Evolutionary conservation across 2,797 vertebrate species (phyloP).

Genomic region (Spea hammondii): DNA sequence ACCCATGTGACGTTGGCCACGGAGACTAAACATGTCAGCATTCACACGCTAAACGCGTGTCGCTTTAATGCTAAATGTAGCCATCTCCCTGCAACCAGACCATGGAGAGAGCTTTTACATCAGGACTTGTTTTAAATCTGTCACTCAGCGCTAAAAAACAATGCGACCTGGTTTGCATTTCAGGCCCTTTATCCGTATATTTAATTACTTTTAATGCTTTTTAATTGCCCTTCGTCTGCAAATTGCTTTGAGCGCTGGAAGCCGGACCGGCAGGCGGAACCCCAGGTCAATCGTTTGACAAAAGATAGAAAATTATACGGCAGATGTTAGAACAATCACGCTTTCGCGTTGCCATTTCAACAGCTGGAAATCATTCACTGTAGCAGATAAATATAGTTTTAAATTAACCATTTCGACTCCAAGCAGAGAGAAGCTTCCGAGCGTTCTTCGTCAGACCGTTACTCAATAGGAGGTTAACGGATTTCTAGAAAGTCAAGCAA

Average conservation of each 20-base stretch:
- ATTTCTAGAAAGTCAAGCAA: not conserved
- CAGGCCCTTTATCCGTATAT: conserved; percentile 59
- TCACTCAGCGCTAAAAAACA: not conserved
- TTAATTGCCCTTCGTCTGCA: conserved; percentile 60
- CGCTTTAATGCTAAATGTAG: no score
- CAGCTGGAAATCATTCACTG: not conserved
- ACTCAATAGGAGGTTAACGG: not conserved
- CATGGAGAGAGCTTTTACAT: not conserved
- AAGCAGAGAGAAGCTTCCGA: not conserved
- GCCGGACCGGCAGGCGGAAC: conserved; percentile 48
- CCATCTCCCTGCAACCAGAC: no score
- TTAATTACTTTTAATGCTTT: conserved; percentile 64
- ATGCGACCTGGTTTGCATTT: conserved; percentile 54
- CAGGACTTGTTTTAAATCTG: not conserved
- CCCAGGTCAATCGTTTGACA: conserved; percentile 2
- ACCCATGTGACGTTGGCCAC: no score
- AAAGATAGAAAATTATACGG: not conserved
- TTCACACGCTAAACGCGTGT: no score
- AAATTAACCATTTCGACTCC: conserved; percentile 13
- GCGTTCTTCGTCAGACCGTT: not conserved
- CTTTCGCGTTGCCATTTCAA: not conserved
- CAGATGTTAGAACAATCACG: conserved; percentile 12
- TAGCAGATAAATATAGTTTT: not conserved
- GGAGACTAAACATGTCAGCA: no score
- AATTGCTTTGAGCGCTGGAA: conserved; percentile 62